Percentiles rank a stretch among this genome's conserved stretches.
Evolutionary conservation across 2,113 vertebrate species (phyloP).

Genomic region (Zosterops borbonicus): DNA sequence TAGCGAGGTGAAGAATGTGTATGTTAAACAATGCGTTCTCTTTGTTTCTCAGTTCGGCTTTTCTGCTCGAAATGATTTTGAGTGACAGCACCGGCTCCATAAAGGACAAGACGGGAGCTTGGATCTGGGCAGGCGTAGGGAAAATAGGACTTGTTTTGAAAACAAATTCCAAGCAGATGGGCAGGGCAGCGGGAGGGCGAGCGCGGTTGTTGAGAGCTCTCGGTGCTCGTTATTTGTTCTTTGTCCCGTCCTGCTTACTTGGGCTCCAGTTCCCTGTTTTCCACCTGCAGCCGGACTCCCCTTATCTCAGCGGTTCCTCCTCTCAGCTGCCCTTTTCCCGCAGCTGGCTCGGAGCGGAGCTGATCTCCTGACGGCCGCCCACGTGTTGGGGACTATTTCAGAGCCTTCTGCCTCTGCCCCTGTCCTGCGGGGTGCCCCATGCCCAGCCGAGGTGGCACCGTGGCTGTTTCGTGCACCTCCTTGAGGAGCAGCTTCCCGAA

Average conservation of each 20-base stretch:
- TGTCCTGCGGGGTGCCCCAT: accelerated
- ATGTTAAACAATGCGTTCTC: neutral
- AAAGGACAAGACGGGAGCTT: neutral
- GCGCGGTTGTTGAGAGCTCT: neutral
- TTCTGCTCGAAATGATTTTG: neutral
- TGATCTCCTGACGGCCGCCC: neutral
- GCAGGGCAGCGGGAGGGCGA: slow-evolving; percentile 21
- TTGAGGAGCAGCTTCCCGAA: neutral
- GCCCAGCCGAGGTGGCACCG: neutral
- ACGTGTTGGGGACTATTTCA: neutral
- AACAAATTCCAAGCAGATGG: slow-evolving; percentile 36
- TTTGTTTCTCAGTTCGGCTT: neutral
- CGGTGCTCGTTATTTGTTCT: neutral
- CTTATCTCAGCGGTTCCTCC: neutral
- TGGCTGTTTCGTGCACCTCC: neutral
- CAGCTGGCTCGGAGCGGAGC: neutral
- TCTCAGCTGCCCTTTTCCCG: neutral
- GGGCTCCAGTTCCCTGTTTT: slow-evolving; percentile 23
- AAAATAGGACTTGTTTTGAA: slow-evolving; percentile 12
- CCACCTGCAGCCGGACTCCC: neutral
- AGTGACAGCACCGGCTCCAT: neutral
- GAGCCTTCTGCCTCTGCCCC: neutral
- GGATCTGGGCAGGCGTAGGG: neutral
- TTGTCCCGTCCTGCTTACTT: neutral
- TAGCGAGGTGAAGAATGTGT: neutral